A percentile compares a stretch with the other conserved stretches of the same genome.
Evolutionary conservation across 2,113 vertebrate genomes (phyloP).

Genomic region (Chionis minor): DNA sequence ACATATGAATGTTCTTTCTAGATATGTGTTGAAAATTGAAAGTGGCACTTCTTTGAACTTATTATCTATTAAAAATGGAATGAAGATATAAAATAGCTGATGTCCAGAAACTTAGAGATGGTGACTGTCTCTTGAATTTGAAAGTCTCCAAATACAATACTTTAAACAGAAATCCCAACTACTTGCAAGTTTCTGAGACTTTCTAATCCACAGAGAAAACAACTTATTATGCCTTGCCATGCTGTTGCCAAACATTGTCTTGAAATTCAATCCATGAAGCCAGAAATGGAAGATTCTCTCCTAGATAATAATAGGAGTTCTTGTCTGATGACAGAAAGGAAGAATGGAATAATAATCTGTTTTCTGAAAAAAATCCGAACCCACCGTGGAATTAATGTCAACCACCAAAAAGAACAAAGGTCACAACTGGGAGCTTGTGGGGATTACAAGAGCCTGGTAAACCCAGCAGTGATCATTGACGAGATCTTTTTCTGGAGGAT

Average conservation of each 20-base stretch:
- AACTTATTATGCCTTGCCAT: background rate
- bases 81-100: background rate
- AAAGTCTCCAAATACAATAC: background rate
- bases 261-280: background rate
- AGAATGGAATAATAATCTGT: background rate
- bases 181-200: background rate
- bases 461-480: background rate
- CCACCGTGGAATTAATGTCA: background rate
- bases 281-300: background rate
- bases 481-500: background rate
- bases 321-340: background rate
- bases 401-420: background rate
- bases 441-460: background rate
- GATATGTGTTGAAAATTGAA: background rate
- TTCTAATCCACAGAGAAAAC: background rate
- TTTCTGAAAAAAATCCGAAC: background rate
- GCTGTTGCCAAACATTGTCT: background rate
- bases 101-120: background rate
- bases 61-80: conserved; percentile 26
- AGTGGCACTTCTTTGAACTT: background rate
- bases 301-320: background rate
- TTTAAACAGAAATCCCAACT: background rate
- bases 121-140: background rate
- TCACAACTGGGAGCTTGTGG: background rate
- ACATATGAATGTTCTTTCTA: background rate